Evolutionary conservation across 1,140 invertebrate species (phyloP).

Genomic region (Sinonovacula constricta): DNA sequence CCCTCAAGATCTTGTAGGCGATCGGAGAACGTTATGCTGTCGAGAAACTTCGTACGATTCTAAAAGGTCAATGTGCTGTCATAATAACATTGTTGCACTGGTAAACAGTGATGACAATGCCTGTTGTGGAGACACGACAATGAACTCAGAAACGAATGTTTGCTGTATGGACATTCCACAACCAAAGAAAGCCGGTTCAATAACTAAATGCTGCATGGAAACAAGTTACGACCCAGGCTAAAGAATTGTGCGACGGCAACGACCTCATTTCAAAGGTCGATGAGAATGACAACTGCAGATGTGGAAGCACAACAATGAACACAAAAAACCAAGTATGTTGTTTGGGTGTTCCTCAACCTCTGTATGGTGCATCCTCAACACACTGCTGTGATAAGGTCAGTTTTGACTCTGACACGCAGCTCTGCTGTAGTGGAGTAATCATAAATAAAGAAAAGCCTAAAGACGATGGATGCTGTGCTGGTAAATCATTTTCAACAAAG

Average conservation of each 20-base stretch:
- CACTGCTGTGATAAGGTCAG: slow-evolving; percentile 41
- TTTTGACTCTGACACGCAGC: slow-evolving; percentile 20
- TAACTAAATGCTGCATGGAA: slow-evolving; percentile 32
- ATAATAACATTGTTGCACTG: slow-evolving; percentile 20
- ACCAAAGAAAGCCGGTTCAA: slow-evolving; percentile 18
- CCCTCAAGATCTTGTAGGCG: slow-evolving; percentile 30
- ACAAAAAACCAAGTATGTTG: slow-evolving; percentile 42
- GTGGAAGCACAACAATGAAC: slow-evolving; percentile 41
- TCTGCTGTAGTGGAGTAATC: slow-evolving; percentile 29
- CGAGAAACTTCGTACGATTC: slow-evolving; percentile 25
- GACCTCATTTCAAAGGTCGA: slow-evolving; percentile 9
- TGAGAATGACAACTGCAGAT: slow-evolving; percentile 44
- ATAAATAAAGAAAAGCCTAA: slow-evolving; percentile 13
- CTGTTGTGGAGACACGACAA: slow-evolving; percentile 39
- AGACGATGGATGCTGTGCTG: slow-evolving; percentile 45
- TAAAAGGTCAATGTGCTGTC: slow-evolving; percentile 12
- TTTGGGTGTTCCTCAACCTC: slow-evolving; percentile 17
- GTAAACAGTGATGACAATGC: slow-evolving; percentile 35
- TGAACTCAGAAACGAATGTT: slow-evolving; percentile 40
- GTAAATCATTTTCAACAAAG: slow-evolving; percentile 27
- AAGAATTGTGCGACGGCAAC: slow-evolving; percentile 36
- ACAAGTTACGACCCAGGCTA: slow-evolving; percentile 30
- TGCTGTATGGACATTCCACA: slow-evolving; percentile 38
- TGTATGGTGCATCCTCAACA: slow-evolving; percentile 1
- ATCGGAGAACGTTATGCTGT: slow-evolving; percentile 32